phyloP scores from a whole-genome alignment of 2,888 invertebrate genomes.

The Mimumesa dahlbomi region DNA sequence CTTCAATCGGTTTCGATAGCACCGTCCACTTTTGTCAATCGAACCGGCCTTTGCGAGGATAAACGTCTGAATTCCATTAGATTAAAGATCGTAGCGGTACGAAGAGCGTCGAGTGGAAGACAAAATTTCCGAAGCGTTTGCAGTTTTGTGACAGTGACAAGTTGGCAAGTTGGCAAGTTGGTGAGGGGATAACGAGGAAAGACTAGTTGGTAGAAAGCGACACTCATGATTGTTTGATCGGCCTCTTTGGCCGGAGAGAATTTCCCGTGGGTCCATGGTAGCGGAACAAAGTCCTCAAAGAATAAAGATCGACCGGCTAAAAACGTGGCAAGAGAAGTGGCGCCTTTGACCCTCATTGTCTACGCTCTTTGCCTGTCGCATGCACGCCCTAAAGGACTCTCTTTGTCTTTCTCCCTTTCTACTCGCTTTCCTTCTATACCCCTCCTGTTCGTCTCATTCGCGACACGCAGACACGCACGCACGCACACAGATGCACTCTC shows the following conservation, averaged over 20 bases:
- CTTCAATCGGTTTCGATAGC: no score
- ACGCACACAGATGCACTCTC: conserved; percentile 30
- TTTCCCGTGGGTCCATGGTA: conserved; percentile 55
- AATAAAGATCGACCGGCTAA: conserved; percentile 69
- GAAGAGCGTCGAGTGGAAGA: no score
- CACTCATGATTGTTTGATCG: conserved; percentile 57
- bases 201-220: conserved; percentile 35
- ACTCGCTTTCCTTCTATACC: conserved; percentile 53
- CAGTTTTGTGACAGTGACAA: background rate
- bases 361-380: conserved; percentile 61
- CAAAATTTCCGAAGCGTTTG: background rate
- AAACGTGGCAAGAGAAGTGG: conserved; percentile 69
- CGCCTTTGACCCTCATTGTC: conserved; percentile 70
- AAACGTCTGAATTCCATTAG: no score
- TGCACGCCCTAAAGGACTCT: conserved; percentile 55
- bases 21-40: no score
- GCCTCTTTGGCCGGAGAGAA: conserved; percentile 51
- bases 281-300: conserved; percentile 62
- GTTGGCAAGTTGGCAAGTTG: no score
- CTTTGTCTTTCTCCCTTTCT: conserved; percentile 56
- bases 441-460: conserved; percentile 46
- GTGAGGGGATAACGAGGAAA: background rate
- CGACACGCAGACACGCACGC: no score
- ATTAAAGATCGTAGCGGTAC: no score
- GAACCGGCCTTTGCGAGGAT: no score